Conservation (phyloP, 2,113 vertebrate genomes). For the Trogon melanurus region DNA sequence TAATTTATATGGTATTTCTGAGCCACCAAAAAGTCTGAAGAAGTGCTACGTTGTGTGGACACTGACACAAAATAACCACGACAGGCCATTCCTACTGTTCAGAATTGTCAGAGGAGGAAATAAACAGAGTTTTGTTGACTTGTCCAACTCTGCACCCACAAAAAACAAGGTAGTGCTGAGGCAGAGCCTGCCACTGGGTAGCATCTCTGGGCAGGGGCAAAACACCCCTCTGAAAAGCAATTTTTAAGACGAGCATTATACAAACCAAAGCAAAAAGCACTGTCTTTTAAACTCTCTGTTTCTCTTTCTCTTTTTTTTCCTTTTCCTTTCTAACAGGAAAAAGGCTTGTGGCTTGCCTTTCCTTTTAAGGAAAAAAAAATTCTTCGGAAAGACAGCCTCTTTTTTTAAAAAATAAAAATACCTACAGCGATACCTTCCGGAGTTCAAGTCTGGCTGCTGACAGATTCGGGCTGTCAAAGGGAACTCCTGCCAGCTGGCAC, state of each 20-base stretch:
- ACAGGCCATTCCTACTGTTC: background rate
- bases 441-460: constrained; percentile 12
- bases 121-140: background rate
- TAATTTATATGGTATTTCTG: background rate
- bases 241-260: background rate
- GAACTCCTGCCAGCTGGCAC: background rate
- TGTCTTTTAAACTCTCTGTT: background rate
- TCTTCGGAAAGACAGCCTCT: background rate
- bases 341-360: background rate
- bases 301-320: background rate
- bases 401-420: background rate
- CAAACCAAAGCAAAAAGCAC: background rate
- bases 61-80: background rate
- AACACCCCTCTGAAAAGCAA: background rate
- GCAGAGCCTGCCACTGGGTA: background rate
- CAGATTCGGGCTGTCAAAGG: background rate
- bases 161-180: background rate
- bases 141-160: background rate
- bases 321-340: background rate
- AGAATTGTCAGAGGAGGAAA: background rate
- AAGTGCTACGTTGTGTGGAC: background rate
- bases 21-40: background rate
- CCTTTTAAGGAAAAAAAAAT: background rate
- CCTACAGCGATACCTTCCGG: background rate
- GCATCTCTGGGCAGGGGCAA: background rate